A percentile compares a stretch with the other conserved stretches of the same genome.
Conservation (phyloP, 2,113 vertebrate species). For the Neoarius graeffei region DNA sequence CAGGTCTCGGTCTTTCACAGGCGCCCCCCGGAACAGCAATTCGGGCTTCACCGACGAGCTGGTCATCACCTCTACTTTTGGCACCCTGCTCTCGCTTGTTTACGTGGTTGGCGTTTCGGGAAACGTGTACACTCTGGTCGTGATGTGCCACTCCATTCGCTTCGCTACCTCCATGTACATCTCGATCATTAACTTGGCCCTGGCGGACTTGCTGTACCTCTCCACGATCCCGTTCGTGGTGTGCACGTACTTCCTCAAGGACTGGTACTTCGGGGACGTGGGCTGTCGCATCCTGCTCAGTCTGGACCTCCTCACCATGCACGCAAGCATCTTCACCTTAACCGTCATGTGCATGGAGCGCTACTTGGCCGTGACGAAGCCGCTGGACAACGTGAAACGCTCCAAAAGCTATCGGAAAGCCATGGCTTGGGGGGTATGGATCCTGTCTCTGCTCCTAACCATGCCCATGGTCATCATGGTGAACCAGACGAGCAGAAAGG, state of each 20-base stretch:
- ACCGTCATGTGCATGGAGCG: conserved; percentile 90
- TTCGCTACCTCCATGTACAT: conserved; percentile 87
- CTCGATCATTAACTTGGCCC: conserved; percentile 88
- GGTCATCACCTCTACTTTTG: conserved; percentile 83
- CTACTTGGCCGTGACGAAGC: conserved; percentile 88
- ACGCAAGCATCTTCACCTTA: conserved; percentile 92
- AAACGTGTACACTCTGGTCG: conserved; percentile 88
- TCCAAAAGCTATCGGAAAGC: conserved; percentile 83
- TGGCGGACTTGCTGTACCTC: conserved; percentile 90
- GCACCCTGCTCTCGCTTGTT: conserved; percentile 84
- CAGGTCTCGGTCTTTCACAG: conserved; percentile 54
- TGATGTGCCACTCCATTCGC: conserved; percentile 88
- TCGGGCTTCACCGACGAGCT: conserved; percentile 71
- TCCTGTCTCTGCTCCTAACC: conserved; percentile 81
- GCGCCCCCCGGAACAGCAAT: conserved; percentile 54
- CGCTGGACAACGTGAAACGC: conserved; percentile 81
- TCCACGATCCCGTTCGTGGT: conserved; percentile 92
- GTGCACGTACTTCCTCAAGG: conserved; percentile 88
- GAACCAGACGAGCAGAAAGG: conserved; percentile 71
- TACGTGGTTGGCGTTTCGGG: conserved; percentile 84
- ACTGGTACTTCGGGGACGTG: conserved; percentile 91
- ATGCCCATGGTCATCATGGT: conserved; percentile 92
- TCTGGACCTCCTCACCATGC: conserved; percentile 91
- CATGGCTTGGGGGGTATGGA: conserved; percentile 81
- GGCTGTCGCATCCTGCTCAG: conserved; percentile 87